phyloP scores from a whole-genome alignment of 2,888 invertebrate species.

The Helleia helle region DNA sequence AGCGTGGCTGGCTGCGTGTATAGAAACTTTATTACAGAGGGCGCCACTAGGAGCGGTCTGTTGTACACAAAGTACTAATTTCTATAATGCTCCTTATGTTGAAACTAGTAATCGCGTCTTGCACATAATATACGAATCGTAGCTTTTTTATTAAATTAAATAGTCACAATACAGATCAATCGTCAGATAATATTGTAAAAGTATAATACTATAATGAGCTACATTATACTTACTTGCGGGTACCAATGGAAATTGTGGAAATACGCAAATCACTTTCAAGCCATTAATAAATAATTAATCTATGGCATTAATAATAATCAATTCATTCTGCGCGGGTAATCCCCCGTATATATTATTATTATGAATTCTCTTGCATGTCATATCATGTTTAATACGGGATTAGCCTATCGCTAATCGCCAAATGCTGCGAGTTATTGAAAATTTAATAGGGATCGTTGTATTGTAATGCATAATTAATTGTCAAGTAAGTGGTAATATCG shows the following conservation, averaged over 20 bases:
- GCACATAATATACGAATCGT: no score
- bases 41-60: background rate
- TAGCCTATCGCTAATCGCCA: background rate
- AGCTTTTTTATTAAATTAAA: no score
- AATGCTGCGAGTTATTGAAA: slow-evolving; percentile 1
- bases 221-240: background rate
- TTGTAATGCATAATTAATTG: slow-evolving; percentile 5
- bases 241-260: background rate
- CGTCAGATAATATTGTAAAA: no score
- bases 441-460: background rate
- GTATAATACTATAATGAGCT: background rate
- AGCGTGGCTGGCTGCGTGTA: background rate
- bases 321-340: slow-evolving; percentile 8
- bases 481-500: background rate
- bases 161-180: no score
- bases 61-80: no score
- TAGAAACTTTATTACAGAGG: background rate
- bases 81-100: no score
- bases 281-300: slow-evolving; percentile 2
- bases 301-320: background rate
- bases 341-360: slow-evolving; percentile 5
- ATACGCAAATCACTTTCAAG: background rate
- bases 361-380: slow-evolving; percentile 6
- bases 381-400: slow-evolving; percentile 3
- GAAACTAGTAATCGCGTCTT: no score